These are phyloP conservation scores for Scaptomyza cyrtandrae DNA, from an alignment of 2,888 invertebrate genomes.

Conservation along the genomic window DNA sequence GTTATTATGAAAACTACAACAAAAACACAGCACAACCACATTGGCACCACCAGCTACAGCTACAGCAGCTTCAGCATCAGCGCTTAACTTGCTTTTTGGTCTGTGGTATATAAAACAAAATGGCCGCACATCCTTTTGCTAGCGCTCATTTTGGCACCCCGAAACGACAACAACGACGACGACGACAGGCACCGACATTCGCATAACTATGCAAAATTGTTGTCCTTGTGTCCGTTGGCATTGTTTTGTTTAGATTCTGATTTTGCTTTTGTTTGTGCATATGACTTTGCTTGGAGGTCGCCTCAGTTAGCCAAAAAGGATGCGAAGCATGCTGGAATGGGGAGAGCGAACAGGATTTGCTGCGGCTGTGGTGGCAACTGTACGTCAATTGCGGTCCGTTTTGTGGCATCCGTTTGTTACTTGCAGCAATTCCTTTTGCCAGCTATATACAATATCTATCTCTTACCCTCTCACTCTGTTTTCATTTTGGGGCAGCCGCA, in stretches of 20 bases:
- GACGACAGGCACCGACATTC: conserved; percentile 57
- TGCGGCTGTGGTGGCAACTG: conserved; percentile 54
- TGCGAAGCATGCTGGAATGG: not conserved
- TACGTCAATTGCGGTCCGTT: conserved; percentile 79
- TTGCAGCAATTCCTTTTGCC: conserved; percentile 73
- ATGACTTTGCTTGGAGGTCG: conserved; percentile 78
- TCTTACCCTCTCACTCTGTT: not conserved
- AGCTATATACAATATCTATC: conserved; percentile 12
- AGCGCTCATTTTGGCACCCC: conserved; percentile 77
- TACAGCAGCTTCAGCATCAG: conserved; percentile 22
- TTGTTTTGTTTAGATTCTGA: conserved; percentile 77
- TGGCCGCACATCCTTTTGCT: conserved; percentile 79
- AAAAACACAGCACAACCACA: conserved; percentile 48
- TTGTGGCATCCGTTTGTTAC: conserved; percentile 75
- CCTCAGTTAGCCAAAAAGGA: conserved; percentile 31
- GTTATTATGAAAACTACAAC: conserved; percentile 79
- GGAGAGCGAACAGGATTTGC: not conserved
- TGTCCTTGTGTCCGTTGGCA: conserved; percentile 59
- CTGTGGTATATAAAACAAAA: conserved; percentile 69
- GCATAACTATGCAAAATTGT: conserved; percentile 78
- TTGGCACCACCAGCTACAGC: conserved; percentile 29
- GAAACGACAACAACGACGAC: conserved; percentile 21
- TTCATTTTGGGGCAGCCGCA: conserved; percentile 24
- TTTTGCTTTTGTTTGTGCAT: conserved; percentile 68
- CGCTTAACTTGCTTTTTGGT: conserved; percentile 61